Conservation (phyloP, 2,797 vertebrate genomes). For the Chromobotia macracanthus region DNA sequence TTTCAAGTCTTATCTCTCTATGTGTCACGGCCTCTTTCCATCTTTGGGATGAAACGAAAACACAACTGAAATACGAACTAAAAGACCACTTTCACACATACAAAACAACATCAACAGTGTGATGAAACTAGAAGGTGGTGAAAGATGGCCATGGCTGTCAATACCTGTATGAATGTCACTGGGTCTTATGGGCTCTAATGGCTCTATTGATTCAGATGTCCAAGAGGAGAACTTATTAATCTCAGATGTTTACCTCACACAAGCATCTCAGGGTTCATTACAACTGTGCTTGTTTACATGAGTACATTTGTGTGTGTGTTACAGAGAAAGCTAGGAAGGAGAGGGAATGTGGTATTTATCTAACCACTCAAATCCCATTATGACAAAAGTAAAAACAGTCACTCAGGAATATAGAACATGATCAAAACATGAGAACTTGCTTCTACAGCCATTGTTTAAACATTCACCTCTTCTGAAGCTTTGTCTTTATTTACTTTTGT, state of each 20-base stretch:
- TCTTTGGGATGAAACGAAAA: constrained; percentile 34
- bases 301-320: neutral
- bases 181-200: constrained; percentile 2
- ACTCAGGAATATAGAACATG: neutral
- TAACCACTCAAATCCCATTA: constrained; percentile 15
- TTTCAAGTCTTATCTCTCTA: constrained; percentile 13
- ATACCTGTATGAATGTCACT: neutral
- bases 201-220: constrained; percentile 16
- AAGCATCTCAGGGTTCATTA: neutral
- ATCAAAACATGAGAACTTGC: neutral
- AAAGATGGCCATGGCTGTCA: constrained; percentile 7
- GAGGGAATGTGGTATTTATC: neutral
- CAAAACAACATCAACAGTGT: neutral
- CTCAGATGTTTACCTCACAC: neutral
- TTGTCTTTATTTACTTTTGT: neutral
- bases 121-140: neutral
- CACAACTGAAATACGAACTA: neutral
- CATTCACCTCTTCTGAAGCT: neutral
- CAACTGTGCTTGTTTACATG: neutral
- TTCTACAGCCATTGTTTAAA: neutral
- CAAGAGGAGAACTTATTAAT: constrained; percentile 9
- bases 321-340: neutral
- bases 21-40: neutral
- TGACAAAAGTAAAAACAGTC: neutral
- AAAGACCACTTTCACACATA: constrained; percentile 37